Conservation (phyloP, 2,113 vertebrate genomes). For the Corythaixoides concolor region DNA sequence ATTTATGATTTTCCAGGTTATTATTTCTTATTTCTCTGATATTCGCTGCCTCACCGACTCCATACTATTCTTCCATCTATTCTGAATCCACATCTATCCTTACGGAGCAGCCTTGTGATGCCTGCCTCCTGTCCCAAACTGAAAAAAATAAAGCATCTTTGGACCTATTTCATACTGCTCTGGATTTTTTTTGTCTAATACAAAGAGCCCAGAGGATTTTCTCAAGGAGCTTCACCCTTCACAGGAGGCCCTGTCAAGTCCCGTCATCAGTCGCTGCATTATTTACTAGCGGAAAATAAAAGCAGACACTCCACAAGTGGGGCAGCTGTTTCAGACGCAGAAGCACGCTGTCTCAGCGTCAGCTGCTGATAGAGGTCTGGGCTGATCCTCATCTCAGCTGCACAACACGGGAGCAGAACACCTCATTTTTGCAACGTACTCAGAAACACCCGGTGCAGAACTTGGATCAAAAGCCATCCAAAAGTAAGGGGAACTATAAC, state of each 20-base stretch:
- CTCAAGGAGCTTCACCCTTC: neutral
- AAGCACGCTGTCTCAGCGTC: neutral
- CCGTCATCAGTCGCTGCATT: neutral
- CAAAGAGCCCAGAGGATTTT: neutral
- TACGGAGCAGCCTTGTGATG: neutral
- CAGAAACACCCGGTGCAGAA: fast-evolving
- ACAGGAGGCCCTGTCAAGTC: neutral
- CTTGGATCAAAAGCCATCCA: neutral
- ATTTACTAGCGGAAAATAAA: neutral
- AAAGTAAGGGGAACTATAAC: neutral
- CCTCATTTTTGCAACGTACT: neutral
- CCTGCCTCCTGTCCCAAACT: neutral
- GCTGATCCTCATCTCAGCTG: neutral
- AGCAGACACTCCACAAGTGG: neutral
- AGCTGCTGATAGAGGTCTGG: neutral
- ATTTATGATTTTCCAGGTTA: neutral
- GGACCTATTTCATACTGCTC: neutral
- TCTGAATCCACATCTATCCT: neutral
- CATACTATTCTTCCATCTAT: neutral
- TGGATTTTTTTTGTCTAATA: neutral
- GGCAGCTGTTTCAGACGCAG: neutral
- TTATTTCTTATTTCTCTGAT: neutral
- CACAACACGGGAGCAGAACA: neutral
- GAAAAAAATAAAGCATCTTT: neutral
- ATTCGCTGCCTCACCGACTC: neutral